Evolutionary conservation across 2,113 vertebrate species (phyloP), one percentile per base, ranked within the genome.

Genomic region (Plestiodon gilberti): DNA sequence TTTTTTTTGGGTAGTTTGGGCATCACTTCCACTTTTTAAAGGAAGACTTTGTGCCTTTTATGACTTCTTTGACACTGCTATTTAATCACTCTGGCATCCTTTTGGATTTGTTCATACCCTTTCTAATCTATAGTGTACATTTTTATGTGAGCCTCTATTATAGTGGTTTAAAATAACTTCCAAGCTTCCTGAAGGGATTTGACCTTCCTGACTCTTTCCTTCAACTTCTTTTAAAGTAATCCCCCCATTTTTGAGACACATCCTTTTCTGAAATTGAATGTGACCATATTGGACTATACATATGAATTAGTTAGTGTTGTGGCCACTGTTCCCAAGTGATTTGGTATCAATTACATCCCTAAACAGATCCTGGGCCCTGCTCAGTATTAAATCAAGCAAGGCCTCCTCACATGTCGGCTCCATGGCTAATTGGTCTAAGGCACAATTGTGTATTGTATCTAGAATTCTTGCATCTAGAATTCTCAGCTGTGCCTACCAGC

Each of bases 71-170:
- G 83, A 84, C 74, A 65, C 30, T 77, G 74, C 43, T 48, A 52
- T 67, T 76, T 77, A 84, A 84, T 77, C 83, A 67, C 40, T 84
- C 59, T 67, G 74, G 73, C 83, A 67, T 84, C 43, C 83, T 38
- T 75, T 84, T 14, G 13, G 74, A 55, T 55, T 77, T 55, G 22
- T 55, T 35, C 22, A 25, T 67, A 65, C 43, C 43, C 83, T 67
- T 77, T 65, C 61, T 65, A 67, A 77, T 84, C 74, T 77, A 64
- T 7, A 20, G 83, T 33, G 65, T 84, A 67, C 43, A 67, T 52
- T 84, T 84, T 65, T 48, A 77, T 84, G 74, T 84, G 73, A 84
- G 83, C 73, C 17, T 77, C 83, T 28, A 84, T 67, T 76, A 84
- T 77, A 55, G 74, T 77, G 74, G 61, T 67, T 84, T 84, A 77